Evolutionary conservation across 2,888 invertebrate species (phyloP).

Genomic region (Diplolepis rosae): DNA sequence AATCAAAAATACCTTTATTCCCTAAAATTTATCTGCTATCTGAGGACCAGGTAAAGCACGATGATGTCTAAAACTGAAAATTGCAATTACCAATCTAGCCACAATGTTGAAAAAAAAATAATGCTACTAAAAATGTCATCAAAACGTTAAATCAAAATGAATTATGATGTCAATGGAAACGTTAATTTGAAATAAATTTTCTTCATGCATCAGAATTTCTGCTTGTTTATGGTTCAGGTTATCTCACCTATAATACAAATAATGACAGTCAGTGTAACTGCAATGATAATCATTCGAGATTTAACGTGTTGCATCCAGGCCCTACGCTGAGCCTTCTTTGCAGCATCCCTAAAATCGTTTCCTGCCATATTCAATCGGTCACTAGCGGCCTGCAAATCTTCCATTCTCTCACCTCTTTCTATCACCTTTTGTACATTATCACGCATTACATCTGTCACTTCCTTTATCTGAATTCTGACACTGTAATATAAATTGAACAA

Average conservation of each 20-base stretch:
- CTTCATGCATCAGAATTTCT: background rate
- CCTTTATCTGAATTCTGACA: conserved; percentile 69
- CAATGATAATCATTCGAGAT: conserved; percentile 61
- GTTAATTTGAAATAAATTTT: background rate
- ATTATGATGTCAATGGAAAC: background rate
- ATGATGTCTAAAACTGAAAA: conserved; percentile 69
- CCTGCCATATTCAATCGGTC: conserved; percentile 66
- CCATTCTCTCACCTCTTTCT: conserved; percentile 70
- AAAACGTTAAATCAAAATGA: background rate
- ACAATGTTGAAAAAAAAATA: conserved; percentile 17
- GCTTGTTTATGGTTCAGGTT: background rate
- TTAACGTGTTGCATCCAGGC: conserved; percentile 69
- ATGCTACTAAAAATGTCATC: background rate
- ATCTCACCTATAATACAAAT: conserved; percentile 66
- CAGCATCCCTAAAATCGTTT: conserved; percentile 67
- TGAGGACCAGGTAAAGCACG: conserved; percentile 70
- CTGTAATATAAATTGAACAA: conserved; percentile 48
- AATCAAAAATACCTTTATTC: conserved; percentile 21
- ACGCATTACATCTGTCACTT: conserved; percentile 71
- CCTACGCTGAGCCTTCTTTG: conserved; percentile 63
- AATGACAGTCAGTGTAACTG: conserved; percentile 59
- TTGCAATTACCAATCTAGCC: conserved; percentile 36
- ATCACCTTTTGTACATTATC: conserved; percentile 71
- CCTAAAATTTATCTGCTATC: conserved; percentile 55
- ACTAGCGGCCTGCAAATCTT: conserved; percentile 69